These are phyloP conservation scores for Cottus gobio DNA, from an alignment of 2,113 vertebrate genomes.

Conservation along the genomic window DNA sequence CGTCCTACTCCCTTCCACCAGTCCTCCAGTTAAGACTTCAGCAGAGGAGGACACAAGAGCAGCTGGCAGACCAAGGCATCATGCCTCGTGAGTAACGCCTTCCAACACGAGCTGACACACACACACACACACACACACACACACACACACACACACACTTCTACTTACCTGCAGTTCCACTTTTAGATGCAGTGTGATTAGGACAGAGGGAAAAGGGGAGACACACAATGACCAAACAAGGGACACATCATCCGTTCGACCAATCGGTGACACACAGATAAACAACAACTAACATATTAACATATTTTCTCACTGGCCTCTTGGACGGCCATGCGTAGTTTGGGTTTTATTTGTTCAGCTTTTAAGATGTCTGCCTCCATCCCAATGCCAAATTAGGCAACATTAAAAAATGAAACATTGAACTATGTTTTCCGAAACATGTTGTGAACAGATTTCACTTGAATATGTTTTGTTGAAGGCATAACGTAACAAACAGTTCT, in stretches of 20 bases:
- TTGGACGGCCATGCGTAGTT: not conserved
- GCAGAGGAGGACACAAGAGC: conserved; percentile 95
- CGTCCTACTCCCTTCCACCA: conserved; percentile 71
- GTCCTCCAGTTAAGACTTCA: conserved; percentile 99
- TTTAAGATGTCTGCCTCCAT: too few relatives aligned
- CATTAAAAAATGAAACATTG: not conserved
- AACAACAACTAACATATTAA: too few relatives aligned
- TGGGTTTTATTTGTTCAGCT: not conserved
- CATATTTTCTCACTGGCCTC: not conserved
- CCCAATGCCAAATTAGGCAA: not conserved
- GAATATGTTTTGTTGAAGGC: not conserved
- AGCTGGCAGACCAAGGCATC: conserved; percentile 94
- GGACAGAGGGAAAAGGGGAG: not conserved
- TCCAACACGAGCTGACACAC: conserved; percentile 67
- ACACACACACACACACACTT: conserved; percentile 6
- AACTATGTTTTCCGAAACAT: not conserved
- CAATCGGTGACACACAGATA: not conserved
- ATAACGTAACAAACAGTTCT: not conserved
- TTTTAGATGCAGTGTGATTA: conserved; percentile 12
- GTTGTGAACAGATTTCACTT: not conserved
- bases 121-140: conserved; percentile 15
- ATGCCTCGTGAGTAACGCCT: conserved; percentile 95
- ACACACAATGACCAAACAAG: not conserved
- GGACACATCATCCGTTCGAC: not conserved
- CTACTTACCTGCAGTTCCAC: conserved; percentile 9